Evolutionary conservation across 2,113 vertebrate genomes (phyloP), one percentile per base, ranked within the genome.

Genomic region (Alligator mississippiensis): DNA sequence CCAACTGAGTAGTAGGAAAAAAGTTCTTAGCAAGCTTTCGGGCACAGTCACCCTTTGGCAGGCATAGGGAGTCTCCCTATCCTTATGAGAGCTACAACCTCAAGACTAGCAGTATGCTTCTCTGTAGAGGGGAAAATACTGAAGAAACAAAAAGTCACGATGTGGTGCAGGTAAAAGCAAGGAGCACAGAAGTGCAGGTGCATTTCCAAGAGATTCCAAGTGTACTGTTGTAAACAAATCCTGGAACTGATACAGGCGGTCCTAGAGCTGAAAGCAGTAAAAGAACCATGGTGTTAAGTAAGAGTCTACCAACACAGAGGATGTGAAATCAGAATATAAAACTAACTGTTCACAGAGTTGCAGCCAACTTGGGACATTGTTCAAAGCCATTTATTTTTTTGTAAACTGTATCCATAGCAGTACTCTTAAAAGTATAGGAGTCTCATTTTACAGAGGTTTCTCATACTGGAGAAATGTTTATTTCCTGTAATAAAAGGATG

Each of bases 161-260:
- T 8, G 47, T 3, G 77, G 5, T 63, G 55, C 66, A 28, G 22
- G 12, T 34, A 30, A 72, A 1, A 9, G 75, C 61, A 85, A 75
- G 77, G 1, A 18, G 75, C 76, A 90, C 63, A 87, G 58, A 85
- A 84, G 3, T 59, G 19, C 61, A 92, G 0, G 1, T 9, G 4
- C 16, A 25, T 18, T 82, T 93, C 85, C 88, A 90, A 90, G 94
- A 79, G 17, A 84, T 92, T 80, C 6, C 34, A 93, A 94, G 81
- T 17, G 2, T 24, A 83, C 6, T 2, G 3, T 54, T 28, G 28
- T 34, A 88, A 84, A 88, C 27, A 92, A 90, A 80, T 4, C 6
- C 59, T 80, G 5, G 21, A 74, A 24, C 25, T 47, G 21, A 74
- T 14, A 22, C 12, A 47, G 30, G 9, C 34, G 15, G 70, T 7